phyloP scores from a whole-genome alignment of 2,797 vertebrate species.

The Phrynocephalus guinanensis region DNA sequence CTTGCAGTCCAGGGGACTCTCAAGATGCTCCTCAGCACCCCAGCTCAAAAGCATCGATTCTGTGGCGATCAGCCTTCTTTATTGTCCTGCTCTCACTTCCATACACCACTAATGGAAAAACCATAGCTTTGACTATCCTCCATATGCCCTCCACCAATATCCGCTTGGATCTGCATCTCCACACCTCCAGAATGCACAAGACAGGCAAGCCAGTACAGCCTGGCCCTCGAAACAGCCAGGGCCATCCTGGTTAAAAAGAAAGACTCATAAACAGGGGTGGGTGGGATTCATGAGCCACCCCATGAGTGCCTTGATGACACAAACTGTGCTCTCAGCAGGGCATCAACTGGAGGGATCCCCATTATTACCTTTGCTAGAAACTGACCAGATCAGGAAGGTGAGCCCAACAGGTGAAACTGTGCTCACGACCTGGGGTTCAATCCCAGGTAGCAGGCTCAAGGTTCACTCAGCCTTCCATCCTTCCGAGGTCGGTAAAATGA shows the following conservation, averaged over 20 bases:
- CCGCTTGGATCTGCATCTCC: slow-evolving; percentile 60
- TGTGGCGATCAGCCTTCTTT: too few relatives aligned
- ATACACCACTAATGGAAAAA: too few relatives aligned
- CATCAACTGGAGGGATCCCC: slow-evolving; percentile 78
- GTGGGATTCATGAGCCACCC: slow-evolving; percentile 77
- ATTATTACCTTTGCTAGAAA: slow-evolving; percentile 86
- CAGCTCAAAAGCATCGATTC: too few relatives aligned
- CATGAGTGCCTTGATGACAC: slow-evolving; percentile 79
- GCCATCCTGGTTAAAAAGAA: slow-evolving; percentile 66
- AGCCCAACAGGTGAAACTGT: slow-evolving; percentile 68
- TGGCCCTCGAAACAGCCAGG: slow-evolving; percentile 69
- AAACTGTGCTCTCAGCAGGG: slow-evolving; percentile 76
- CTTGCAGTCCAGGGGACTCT: too few relatives aligned
- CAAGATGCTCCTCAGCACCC: too few relatives aligned
- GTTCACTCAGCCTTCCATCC: too few relatives aligned
- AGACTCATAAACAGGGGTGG: slow-evolving; percentile 71
- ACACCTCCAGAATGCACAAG: slow-evolving; percentile 80
- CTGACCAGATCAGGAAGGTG: slow-evolving; percentile 83
- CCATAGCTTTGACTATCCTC: slow-evolving; percentile 9
- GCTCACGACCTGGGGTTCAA: too few relatives aligned
- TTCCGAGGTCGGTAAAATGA: too few relatives aligned
- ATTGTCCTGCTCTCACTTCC: too few relatives aligned
- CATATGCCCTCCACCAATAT: slow-evolving; percentile 80
- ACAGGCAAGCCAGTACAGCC: too few relatives aligned
- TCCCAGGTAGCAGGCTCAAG: too few relatives aligned